phyloP scores from a whole-genome alignment of 2,888 invertebrate species.

The Crioceris asparagi region DNA sequence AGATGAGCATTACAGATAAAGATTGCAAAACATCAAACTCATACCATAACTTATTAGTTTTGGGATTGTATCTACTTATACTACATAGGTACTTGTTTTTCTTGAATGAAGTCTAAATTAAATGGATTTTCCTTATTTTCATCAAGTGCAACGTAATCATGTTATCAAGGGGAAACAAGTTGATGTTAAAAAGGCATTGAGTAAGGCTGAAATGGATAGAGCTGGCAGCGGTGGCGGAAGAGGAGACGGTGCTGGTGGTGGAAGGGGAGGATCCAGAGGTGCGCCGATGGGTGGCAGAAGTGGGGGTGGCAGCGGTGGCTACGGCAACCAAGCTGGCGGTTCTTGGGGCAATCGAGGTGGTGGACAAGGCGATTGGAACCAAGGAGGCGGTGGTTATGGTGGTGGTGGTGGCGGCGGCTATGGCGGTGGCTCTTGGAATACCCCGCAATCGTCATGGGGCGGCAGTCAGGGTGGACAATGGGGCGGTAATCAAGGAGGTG shows the following conservation, averaged over 20 bases:
- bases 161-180: conserved; percentile 73
- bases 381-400: too few species aligned
- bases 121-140: conserved; percentile 12
- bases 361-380: conserved; percentile 26
- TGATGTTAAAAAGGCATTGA: conserved; percentile 87
- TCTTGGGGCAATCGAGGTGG: conserved; percentile 39
- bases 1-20: too few species aligned
- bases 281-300: conserved; percentile 41
- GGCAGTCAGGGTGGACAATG: conserved; percentile 27
- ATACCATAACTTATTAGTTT: too few species aligned
- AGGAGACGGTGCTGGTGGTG: conserved; percentile 42
- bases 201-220: conserved; percentile 75
- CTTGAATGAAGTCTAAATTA: too few species aligned
- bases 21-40: too few species aligned
- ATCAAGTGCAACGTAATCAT: conserved; percentile 68
- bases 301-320: conserved; percentile 33
- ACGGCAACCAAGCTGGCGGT: conserved; percentile 22
- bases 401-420: conserved; percentile 39
- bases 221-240: conserved; percentile 43
- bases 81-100: too few species aligned
- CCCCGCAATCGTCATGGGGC: too few species aligned
- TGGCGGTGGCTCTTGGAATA: conserved; percentile 40
- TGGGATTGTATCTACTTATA: too few species aligned
- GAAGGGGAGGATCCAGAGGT: too few species aligned
- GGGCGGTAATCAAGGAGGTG: too few species aligned